Evolutionary conservation across 2,113 vertebrate genomes (phyloP), one percentile per base, ranked within the genome.

Genomic region (Entelurus aequoreus): DNA sequence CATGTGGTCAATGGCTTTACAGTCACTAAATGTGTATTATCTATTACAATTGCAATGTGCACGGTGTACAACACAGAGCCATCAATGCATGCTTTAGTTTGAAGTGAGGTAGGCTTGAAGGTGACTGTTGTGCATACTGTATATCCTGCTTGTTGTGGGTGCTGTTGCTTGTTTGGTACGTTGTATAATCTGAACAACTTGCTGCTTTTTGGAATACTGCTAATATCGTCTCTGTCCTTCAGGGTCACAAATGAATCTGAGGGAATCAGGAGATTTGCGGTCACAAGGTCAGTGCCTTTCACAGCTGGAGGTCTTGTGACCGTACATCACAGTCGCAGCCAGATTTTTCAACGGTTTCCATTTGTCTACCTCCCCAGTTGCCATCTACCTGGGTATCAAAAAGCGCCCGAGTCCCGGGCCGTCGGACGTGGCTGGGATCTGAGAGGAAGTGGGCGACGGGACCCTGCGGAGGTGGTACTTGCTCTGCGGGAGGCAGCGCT

Each of bases 211-310:
- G 66, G 59, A 72, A 56, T 46, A 61, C 42, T 46, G 65, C 61
- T 80, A 6, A 66, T 47, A 13, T 60, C 21, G 8, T 66, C 65
- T 86, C 77, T 78, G 71, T 82, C 77, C 66, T 35, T 14, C 82
- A 95, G 94, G 94, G 93, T 96, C 94, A 52, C 94, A 96, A 92
- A 96, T 94, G 92, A 96, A 96, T 90, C 93, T 96, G 94, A 94
- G 94, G 91, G 94, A 96, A 92, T 94, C 94, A 82, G 93, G 93
- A 90, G 94, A 96, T 89, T 94, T 95, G 90, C 93, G 94, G 82
- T 96, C 94, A 91, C 94, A 96, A 93, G 94, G 94, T 94, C 60
- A 84, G 91, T 81, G 6, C 44, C 5, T 40, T 48, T 28, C 48
- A 46, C 14, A 15, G 15, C 50, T 55, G 38, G 21, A 47, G 35